Evolutionary conservation across 2,888 invertebrate genomes (phyloP).

Genomic region (Epinotia brunnichana): DNA sequence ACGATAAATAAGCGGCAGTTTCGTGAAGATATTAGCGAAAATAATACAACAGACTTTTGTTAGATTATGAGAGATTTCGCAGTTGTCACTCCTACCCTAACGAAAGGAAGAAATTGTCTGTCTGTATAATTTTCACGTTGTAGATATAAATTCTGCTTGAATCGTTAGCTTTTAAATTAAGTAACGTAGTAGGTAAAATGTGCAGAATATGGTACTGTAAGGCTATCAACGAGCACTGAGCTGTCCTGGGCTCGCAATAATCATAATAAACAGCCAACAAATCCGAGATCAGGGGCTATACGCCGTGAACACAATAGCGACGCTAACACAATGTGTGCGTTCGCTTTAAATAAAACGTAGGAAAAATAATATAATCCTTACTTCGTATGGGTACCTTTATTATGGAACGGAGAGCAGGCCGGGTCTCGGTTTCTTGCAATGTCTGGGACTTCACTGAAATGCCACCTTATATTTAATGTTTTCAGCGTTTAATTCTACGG

Average conservation of each 20-base stretch:
- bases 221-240: slow-evolving; percentile 33
- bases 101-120: too few relatives aligned
- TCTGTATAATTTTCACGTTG: too few relatives aligned
- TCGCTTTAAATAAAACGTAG: slow-evolving; percentile 31
- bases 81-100: neutral
- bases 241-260: slow-evolving; percentile 43
- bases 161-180: slow-evolving; percentile 8
- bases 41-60: neutral
- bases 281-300: slow-evolving; percentile 44
- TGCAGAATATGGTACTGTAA: slow-evolving; percentile 16
- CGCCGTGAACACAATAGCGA: slow-evolving; percentile 34
- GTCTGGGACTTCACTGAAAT: neutral
- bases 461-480: neutral
- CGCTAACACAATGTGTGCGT: slow-evolving; percentile 31
- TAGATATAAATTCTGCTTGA: neutral
- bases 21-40: neutral
- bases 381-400: neutral
- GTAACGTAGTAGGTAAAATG: slow-evolving; percentile 20
- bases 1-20: neutral
- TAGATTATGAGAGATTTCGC: neutral
- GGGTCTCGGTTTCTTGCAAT: slow-evolving; percentile 1
- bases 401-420: neutral
- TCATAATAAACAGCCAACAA: slow-evolving; percentile 47
- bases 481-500: neutral
- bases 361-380: slow-evolving; percentile 11